phyloP scores from a whole-genome alignment of 2,113 vertebrate species.

The Cavia aperea region DNA sequence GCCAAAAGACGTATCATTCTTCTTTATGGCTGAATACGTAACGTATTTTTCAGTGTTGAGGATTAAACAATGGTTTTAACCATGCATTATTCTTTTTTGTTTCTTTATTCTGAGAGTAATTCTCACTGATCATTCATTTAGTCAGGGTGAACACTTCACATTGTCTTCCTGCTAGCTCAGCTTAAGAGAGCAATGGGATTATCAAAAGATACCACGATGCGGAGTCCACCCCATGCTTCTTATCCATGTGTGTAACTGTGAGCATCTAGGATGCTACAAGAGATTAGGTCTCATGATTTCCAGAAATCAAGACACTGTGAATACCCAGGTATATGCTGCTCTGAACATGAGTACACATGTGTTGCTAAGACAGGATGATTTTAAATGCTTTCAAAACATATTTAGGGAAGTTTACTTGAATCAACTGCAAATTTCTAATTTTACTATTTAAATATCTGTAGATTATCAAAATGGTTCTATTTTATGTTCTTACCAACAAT shows the following conservation, averaged over 20 bases:
- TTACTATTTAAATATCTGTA: background rate
- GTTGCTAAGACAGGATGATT: background rate
- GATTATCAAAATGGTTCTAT: background rate
- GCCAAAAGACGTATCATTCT: background rate
- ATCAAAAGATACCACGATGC: background rate
- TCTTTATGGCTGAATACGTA: background rate
- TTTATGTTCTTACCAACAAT: background rate
- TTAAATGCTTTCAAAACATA: background rate
- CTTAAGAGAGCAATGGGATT: background rate
- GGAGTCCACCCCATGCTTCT: background rate
- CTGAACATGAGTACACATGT: background rate
- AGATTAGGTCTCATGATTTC: background rate
- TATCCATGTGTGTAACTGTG: background rate
- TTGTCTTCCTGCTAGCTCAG: background rate
- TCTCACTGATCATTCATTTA: background rate
- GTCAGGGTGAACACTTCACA: background rate
- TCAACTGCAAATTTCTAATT: background rate
- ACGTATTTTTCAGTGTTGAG: background rate
- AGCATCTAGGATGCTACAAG: background rate
- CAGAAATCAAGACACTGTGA: background rate
- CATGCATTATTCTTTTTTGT: background rate
- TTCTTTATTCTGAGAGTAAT: background rate
- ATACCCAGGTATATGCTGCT: background rate
- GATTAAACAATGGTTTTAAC: background rate
- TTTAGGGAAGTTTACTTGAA: background rate